Percentiles rank a stretch among this genome's conserved stretches.
Conservation (phyloP, 2,797 vertebrate species). For the Muscicapa comitata region DNA sequence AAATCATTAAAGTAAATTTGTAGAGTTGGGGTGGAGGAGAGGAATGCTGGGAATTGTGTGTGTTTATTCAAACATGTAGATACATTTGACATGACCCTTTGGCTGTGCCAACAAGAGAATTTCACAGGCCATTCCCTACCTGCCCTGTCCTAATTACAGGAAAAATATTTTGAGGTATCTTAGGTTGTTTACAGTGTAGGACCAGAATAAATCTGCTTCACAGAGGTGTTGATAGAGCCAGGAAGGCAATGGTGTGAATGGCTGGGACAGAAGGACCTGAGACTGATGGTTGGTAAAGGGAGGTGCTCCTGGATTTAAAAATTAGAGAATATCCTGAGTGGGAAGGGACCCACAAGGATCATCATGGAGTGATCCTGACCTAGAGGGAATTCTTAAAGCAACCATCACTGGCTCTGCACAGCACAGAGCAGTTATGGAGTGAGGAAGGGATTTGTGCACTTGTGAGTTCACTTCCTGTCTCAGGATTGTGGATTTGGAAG, state of each 20-base stretch:
- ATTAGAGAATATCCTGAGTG: not conserved
- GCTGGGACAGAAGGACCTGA: not conserved
- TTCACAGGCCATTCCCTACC: constrained; percentile 14
- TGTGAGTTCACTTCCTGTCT: not conserved
- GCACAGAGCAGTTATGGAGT: not conserved
- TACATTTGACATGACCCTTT: constrained; percentile 13
- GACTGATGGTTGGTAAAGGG: not conserved
- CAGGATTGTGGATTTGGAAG: not conserved
- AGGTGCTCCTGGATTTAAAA: not conserved
- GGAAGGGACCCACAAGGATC: not conserved
- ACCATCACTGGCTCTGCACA: not conserved
- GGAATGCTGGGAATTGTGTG: constrained; percentile 40
- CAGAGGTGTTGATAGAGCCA: not conserved
- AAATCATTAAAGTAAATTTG: constrained; percentile 78
- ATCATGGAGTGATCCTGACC: not conserved
- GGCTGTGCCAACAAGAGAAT: constrained; percentile 33
- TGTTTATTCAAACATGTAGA: constrained; percentile 28
- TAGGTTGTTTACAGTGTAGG: not conserved
- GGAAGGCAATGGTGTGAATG: not conserved
- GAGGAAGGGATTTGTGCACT: not conserved
- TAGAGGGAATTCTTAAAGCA: not conserved
- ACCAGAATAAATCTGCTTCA: not conserved
- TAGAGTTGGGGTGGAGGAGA: constrained; percentile 67
- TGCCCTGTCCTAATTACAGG: not conserved
- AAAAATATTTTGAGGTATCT: not conserved